Base-by-base conservation (phyloP, 53 echinoderm and acorn worm genomes). In the Crossaster papposus region DNA sequence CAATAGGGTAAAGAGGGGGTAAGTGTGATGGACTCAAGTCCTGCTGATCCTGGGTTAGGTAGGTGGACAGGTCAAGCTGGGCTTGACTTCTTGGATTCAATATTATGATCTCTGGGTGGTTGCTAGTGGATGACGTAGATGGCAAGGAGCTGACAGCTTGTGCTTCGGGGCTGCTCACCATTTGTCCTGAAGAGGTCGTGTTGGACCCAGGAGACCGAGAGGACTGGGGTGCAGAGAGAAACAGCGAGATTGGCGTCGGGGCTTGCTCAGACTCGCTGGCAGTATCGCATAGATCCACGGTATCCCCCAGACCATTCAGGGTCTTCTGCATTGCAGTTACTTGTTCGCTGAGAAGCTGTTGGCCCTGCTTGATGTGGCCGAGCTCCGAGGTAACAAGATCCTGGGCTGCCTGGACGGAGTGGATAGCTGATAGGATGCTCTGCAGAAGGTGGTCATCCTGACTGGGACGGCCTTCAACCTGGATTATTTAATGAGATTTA, bases 351-450 rank as follows among this genome's bases (percentile, higher is more conserved):
- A 85, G 73, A 12, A 54, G 55, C 65, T 51, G 82, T 29, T 92
- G 92, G 15, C 63, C 65, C 53, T 92, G 89, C 14, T 51, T 31
- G 26, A 85, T 74, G 85, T 7, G 52, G 35, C 53, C 20, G 51
- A 85, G 51, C 35, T 72, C 74, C 8, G 85, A 72, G 10, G 31
- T 29, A n/a, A 74, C 74, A 34, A 31, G 73, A 30, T 85, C 58
- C 31, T 85, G 72, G 73, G 72, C 31, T 22, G 54, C 34, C 22
- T 70, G 72, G 37, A 91, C 53, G 4, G 10, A 80, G 28, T 81
- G 80, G 50, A 91, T 70, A 26, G 91, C 35, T 14, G 88, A 63
- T 23, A 88, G 64, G 65, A 91, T 79, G 50, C n/a, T 72, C 35
- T 74, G 86, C 2, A 91, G 54, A 26, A 85, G 72, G 71, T 70